These are phyloP conservation scores for Hanleya hanleyi DNA, from an alignment of 2,888 invertebrate species.

Conservation along the genomic window DNA sequence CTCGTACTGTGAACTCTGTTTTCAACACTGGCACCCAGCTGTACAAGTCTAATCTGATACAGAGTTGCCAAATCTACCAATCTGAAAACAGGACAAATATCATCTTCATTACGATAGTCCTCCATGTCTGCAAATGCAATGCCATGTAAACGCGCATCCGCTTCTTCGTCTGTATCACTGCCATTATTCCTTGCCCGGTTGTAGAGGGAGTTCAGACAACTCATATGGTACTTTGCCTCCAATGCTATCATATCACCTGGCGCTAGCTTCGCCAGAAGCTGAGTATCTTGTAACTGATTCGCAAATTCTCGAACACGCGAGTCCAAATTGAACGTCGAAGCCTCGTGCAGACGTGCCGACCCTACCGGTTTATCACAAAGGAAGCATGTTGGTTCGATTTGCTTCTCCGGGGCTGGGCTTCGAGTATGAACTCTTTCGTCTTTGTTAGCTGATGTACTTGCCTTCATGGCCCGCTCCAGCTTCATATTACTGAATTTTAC, in stretches of 20 bases:
- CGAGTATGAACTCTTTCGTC: not conserved
- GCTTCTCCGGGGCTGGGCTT: not conserved
- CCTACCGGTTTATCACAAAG: conserved; percentile 5
- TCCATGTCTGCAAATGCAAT: not conserved
- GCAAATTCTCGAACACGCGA: not conserved
- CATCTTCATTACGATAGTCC: conserved; percentile 3
- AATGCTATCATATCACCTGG: conserved; percentile 8
- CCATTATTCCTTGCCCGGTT: not conserved
- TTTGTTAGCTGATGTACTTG: not conserved
- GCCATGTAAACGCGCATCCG: not conserved
- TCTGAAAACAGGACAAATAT: not conserved
- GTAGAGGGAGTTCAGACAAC: not conserved
- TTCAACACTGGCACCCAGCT: not conserved
- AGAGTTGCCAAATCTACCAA: not conserved
- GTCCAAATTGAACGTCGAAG: not conserved
- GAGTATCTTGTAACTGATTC: not conserved
- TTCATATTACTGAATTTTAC: not conserved
- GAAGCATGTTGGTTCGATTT: conserved; percentile 15
- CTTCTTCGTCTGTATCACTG: not conserved
- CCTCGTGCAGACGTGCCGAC: not conserved
- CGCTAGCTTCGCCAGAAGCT: not conserved
- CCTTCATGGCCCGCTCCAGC: not conserved
- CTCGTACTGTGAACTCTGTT: not conserved
- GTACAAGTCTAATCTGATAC: not conserved
- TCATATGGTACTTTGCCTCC: not conserved